Base-by-base conservation (phyloP, 2,113 vertebrate species). In the Brachyhypopomus occidentalis region DNA sequence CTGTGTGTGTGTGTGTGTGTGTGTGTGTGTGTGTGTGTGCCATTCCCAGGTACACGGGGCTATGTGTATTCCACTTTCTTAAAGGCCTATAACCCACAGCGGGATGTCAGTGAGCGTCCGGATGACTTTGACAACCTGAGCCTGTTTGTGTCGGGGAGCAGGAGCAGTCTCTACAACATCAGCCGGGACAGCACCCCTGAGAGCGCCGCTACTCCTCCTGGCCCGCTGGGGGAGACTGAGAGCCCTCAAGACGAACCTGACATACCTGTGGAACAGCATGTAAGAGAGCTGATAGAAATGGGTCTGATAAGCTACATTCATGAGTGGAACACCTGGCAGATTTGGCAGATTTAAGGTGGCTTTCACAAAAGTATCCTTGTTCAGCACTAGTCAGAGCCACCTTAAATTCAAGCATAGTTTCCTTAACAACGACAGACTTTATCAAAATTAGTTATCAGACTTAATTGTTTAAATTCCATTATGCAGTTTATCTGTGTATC, bases 61-160 rank as follows among this genome's bases (percentile, higher is more conserved):
- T 98, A 98, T 0, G 95, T 97, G 75, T 98, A 98, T 85, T 96
- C 97, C 76, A 97, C 96, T 58, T 99, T 99, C 90, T 92, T 99
- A 88, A 98, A 94, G 86, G 94, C 92, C 77, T 98, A 97, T 91
- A 97, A 97, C 64, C 96, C 96, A 83, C 90, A 92, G 38, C 94
- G 95, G 86, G 88, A 66, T 0, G 95, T 93, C 25, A 94, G 91
- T 76, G 89, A 95, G 9, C 87, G 78, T 52, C 89, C 93, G 0
- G 96, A 96, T 0, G 96, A 98, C 85, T 99, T 98, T 80, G 97
- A 98, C 83, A 94, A 98, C 80, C 89, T 98, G 89, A 98, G 95
- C 88, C 93, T 99, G 86, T 99, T 99, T 4, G 93, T 98, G 80
- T 96, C 95, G 3, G 93, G 89, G 41, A 83, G 92, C 16, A 92